Evolutionary conservation across 35 echinoderm and acorn worm genomes (phyloP), one percentile per base, ranked within the genome.

Genomic region (Lytechinus pictus): DNA sequence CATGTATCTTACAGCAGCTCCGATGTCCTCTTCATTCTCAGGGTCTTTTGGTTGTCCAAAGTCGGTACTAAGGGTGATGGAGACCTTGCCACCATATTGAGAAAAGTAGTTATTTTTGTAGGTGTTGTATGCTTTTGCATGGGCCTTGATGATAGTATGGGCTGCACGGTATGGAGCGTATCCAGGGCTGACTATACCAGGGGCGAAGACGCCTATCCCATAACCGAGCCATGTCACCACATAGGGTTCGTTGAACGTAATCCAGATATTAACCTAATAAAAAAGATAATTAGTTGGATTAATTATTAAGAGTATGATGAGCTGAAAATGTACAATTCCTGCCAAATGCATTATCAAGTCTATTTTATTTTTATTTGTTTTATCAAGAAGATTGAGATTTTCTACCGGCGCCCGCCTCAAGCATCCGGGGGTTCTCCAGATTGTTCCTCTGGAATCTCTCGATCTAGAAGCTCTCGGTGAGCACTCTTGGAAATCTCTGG

Each of bases 231-330:
- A 98, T 8, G 94, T 95, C 14, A 98, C 98, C 16, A 99, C 98
- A 52, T 99, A 99, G 0, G 98, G 98, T 89, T 99, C 98, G 95
- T 99, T 99, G 95, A 98, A 98, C 28, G 98, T 99, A 5, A 98
- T 97, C 98, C 98, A 99, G 29, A 98, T 91, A 27, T 99, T 98
- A 24, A 99, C 97, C 95, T 96, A 53, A 97, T 56, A 29, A 44
- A 44, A 44, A 44, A 44, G 33, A 44, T 2, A 44, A 44, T 44
- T 44, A 44, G 33, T 44, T 44, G 33, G 33, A 44, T 44, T 44
- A 44, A 44, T 44, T 44, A 44, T 44, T 44, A 44, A 44, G 33
- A 44, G 33, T 44, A 44, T 44, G 33, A 2, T 44, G 33, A 44
- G 33, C 33, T 44, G n/a, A 44, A 44, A 44, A 44, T 2, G 33